Percentiles rank a stretch among this genome's conserved stretches.
phyloP scores from a whole-genome alignment of 2,113 vertebrate species.

The Python bivittatus region DNA sequence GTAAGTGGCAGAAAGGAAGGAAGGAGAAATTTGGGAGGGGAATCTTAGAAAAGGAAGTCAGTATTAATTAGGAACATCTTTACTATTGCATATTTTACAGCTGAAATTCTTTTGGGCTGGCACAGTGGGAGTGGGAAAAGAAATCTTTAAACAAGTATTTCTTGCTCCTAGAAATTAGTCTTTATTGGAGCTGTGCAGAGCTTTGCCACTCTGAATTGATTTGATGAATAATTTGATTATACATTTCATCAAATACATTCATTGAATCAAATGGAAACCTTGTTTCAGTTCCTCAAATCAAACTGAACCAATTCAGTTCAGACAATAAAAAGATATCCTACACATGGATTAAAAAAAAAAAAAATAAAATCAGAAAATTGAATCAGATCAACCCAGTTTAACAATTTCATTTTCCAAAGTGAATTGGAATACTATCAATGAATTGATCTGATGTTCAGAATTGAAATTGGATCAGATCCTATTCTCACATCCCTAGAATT shows the following conservation, averaged over 20 bases:
- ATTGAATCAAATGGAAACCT: not conserved
- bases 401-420: not conserved
- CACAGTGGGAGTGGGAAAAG: not conserved
- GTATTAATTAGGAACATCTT: not conserved
- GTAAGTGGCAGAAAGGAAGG: not conserved
- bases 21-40: not conserved
- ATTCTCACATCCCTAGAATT: not conserved
- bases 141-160: not conserved
- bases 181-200: not conserved
- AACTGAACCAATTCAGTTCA: not conserved
- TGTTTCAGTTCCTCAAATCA: not conserved
- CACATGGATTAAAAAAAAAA: not conserved
- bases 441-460: not conserved
- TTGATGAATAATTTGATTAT: not conserved
- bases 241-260: not conserved
- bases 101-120: not conserved
- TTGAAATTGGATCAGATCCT: not conserved
- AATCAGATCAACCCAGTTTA: not conserved
- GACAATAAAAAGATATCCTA: not conserved
- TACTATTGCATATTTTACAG: not conserved
- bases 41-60: not conserved
- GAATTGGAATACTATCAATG: not conserved
- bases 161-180: not conserved
- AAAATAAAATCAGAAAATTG: no score
- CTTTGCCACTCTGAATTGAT: not conserved